phyloP scores from a whole-genome alignment of 2,113 vertebrate species.

The Poeciliopsis turrubarensis region DNA sequence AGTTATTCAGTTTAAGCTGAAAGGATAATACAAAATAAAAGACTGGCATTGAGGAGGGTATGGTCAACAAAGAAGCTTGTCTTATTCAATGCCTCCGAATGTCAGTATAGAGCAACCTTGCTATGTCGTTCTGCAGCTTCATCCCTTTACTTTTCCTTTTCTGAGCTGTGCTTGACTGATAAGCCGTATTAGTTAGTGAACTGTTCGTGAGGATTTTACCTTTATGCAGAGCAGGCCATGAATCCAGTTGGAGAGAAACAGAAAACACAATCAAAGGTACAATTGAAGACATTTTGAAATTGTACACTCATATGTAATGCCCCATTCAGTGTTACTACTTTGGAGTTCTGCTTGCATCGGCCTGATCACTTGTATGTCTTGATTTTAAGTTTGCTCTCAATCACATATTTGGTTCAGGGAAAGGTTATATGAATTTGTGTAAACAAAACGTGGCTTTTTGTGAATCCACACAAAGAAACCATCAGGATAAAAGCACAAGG shows the following conservation, averaged over 20 bases:
- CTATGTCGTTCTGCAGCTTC: conserved; percentile 64
- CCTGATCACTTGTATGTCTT: not conserved
- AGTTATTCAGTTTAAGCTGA: conserved; percentile 50
- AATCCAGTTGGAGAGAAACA: conserved; percentile 56
- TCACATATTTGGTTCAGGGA: too few relatives aligned
- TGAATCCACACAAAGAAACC: too few relatives aligned
- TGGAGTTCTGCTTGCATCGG: too few relatives aligned
- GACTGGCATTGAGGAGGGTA: conserved; percentile 43
- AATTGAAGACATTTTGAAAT: conserved; percentile 35
- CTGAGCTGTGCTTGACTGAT: conserved; percentile 70
- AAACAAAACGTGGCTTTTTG: too few relatives aligned
- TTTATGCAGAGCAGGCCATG: conserved; percentile 70
- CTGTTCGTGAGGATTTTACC: conserved; percentile 66
- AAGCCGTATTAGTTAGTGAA: conserved; percentile 69
- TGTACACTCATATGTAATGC: not conserved
- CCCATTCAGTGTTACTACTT: too few relatives aligned
- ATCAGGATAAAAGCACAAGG: too few relatives aligned
- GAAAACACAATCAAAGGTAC: conserved; percentile 59
- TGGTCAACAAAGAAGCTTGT: conserved; percentile 51
- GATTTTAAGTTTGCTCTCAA: not conserved
- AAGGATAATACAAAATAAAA: conserved; percentile 52
- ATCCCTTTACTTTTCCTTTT: conserved; percentile 39
- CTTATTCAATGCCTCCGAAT: conserved; percentile 61
- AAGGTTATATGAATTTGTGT: too few relatives aligned
- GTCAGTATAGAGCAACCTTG: conserved; percentile 68